Evolutionary conservation across 1,140 invertebrate species (phyloP).

Genomic region (Dermatophagoides farinae): DNA sequence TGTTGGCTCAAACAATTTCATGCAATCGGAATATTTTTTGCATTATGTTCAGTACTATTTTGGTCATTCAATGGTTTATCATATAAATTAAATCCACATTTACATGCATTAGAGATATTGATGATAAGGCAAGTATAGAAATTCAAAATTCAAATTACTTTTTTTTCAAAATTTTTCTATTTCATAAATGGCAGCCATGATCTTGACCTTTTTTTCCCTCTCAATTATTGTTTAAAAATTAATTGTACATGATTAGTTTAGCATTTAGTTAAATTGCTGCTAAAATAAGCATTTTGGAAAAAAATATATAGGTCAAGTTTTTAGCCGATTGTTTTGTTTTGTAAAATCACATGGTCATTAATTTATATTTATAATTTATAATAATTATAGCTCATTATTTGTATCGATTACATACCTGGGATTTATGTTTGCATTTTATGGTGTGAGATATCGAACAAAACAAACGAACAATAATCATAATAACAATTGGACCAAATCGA

Average conservation of each 20-base stretch:
- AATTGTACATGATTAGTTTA: too few species aligned
- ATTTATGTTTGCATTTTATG: neutral
- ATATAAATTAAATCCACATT: neutral
- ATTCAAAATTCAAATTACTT: neutral
- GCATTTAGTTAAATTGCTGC: too few species aligned
- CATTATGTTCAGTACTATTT: slow-evolving; percentile 4
- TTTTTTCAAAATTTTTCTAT: neutral
- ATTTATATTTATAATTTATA: neutral
- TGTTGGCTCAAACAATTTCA: neutral
- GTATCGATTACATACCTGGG: neutral
- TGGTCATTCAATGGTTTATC: slow-evolving; percentile 5
- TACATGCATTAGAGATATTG: slow-evolving; percentile 5
- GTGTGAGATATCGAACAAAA: neutral
- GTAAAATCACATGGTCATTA: too few species aligned
- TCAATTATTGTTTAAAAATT: too few species aligned
- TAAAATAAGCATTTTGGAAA: too few species aligned
- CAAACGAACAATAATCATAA: neutral
- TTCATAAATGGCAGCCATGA: too few species aligned
- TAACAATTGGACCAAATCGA: neutral
- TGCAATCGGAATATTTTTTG: slow-evolving; percentile 3
- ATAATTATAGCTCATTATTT: neutral
- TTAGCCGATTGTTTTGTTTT: too few species aligned
- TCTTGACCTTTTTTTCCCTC: too few species aligned
- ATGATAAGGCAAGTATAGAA: slow-evolving; percentile 1
- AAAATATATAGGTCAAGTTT: too few species aligned